Base-by-base conservation (phyloP, 2,113 vertebrate genomes). In the Phycodurus eques region DNA sequence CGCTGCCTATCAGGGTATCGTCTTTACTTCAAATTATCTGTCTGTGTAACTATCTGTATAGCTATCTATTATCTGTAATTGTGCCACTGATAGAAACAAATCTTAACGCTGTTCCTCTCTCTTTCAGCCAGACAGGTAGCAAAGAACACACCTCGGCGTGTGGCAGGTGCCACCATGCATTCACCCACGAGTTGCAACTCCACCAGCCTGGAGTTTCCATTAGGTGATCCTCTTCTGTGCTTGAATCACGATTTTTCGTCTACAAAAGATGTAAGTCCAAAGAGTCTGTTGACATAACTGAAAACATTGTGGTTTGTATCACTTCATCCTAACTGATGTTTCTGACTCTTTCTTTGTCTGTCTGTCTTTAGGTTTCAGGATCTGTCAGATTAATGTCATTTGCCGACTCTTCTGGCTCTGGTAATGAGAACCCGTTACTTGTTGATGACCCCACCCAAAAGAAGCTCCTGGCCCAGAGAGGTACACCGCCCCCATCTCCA, bases 401-500 rank as follows among this genome's bases (percentile, higher is more conserved):
- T 68, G 47, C 87, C 3, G 95, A 95, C 88, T 92, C 94, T 83
- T 91, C 93, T 89, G 93, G 93, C 82, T 90, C 93, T 79, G 91
- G 92, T 84, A 90, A 87, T 82, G 92, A 95, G 89, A 95, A 96
- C 89, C 80, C 93, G 85, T 92, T 93, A 82, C 88, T 95, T 88
- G 92, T 95, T 87, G 95, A 98, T 85, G 96, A 98, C 90, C 94
- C 93, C 90, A 87, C 93, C 88, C 96, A 98, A 92, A 97, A 96
- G 94, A 98, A 96, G 93, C 93, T 95, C 79, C 87, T 96, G 92
- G 90, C 92, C 90, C 96, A 96, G 91, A 98, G 95, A 92, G 93
- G 93, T 91, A 98, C 95, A 74, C 95, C 96, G 61, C 95, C 96
- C 82, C 95, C 96, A 71, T 98, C 97, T 85, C 97, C 97, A 77